phyloP scores from a whole-genome alignment of 92 coral and sea anemone genomes.

The Zoanthus solanderi region DNA sequence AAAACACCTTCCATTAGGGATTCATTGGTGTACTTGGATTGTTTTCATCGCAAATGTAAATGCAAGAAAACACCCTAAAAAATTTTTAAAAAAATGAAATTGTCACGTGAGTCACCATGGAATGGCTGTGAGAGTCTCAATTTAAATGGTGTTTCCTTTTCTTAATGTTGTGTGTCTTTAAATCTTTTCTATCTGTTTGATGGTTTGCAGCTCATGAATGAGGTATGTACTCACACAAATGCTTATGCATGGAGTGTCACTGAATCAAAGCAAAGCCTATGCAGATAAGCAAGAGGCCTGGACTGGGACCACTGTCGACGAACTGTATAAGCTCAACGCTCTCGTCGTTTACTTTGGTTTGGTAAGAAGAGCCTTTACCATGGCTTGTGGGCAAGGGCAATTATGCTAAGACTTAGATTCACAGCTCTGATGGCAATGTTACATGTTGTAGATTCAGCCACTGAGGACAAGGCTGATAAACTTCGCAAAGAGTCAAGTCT shows the following conservation, averaged over 20 bases:
- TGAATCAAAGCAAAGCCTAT: conserved; percentile 24
- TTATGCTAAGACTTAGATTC: conserved; percentile 47
- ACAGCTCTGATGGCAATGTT: conserved; percentile 71
- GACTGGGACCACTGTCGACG: conserved; percentile 68
- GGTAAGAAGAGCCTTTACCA: conserved; percentile 70
- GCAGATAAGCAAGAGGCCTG: conserved; percentile 42
- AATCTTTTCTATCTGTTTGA: conserved; percentile 71
- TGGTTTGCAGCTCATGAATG: conserved; percentile 60
- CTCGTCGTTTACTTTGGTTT: conserved; percentile 69
- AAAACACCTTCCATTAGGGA: conserved; percentile 35
- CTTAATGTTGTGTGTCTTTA: not conserved
- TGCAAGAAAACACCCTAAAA: conserved; percentile 9
- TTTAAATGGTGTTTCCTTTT: too few relatives aligned
- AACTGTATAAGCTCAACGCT: conserved; percentile 70
- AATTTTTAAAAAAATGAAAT: conserved; percentile 8
- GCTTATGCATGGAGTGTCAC: conserved; percentile 64
- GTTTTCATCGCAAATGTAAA: conserved; percentile 19
- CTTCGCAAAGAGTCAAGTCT: conserved; percentile 60
- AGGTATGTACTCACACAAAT: conserved; percentile 66
- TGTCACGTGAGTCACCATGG: conserved; percentile 54
- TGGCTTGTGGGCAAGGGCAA: conserved; percentile 83
- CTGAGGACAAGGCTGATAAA: conserved; percentile 62
- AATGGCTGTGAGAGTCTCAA: conserved; percentile 4
- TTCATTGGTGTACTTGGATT: conserved; percentile 33
- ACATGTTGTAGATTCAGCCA: conserved; percentile 73